Percentiles rank a stretch among this genome's conserved stretches.
phyloP scores from a whole-genome alignment of 2,113 vertebrate species.

The Cyanistes caeruleus region DNA sequence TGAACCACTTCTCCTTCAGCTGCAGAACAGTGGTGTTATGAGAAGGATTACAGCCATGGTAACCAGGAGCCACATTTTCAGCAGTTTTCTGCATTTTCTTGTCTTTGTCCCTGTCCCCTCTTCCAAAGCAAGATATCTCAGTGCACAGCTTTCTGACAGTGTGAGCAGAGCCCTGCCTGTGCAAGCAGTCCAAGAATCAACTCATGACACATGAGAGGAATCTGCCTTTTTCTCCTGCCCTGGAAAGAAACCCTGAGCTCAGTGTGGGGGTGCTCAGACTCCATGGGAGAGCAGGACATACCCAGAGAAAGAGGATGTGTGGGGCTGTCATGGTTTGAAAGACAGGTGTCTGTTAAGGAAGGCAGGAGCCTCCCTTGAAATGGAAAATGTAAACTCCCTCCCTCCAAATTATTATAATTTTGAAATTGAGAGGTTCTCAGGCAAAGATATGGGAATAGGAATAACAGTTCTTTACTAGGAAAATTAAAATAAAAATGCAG shows the following conservation, averaged over 20 bases:
- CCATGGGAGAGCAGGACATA: background rate
- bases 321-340: too few species aligned
- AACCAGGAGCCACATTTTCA: background rate
- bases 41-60: background rate
- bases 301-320: background rate
- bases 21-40: accelerated
- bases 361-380: too few species aligned
- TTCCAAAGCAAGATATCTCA: background rate
- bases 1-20: background rate
- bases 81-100: background rate
- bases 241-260: background rate
- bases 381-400: too few species aligned
- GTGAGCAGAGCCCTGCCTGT: background rate
- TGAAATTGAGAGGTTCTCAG: too few species aligned
- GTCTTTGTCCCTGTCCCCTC: background rate
- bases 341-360: too few species aligned
- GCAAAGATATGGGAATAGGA: too few species aligned
- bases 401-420: too few species aligned
- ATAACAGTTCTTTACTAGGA: too few species aligned
- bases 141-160: accelerated
- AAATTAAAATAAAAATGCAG: too few species aligned
- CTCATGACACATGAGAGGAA: accelerated
- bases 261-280: background rate
- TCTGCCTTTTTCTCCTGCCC: background rate
- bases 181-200: background rate